Conservation (phyloP, 2,113 vertebrate genomes). For the Turnix velox region DNA sequence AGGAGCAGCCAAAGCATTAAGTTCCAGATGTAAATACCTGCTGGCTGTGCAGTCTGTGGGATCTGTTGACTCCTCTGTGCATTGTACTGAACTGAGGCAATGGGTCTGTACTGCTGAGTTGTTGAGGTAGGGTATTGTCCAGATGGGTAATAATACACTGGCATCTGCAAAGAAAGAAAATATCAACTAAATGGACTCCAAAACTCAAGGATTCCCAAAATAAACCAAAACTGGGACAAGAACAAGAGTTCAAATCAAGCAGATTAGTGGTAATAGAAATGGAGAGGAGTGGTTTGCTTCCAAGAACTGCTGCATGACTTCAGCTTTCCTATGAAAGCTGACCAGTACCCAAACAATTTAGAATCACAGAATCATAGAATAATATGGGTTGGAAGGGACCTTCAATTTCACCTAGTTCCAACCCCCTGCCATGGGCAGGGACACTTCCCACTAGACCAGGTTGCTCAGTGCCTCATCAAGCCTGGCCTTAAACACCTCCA, state of each 20-base stretch:
- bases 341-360: not conserved
- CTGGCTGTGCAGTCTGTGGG: slow-evolving; percentile 73
- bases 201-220: not conserved
- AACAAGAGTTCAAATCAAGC: not conserved
- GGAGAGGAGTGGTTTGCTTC: not conserved
- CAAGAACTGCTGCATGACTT: not conserved
- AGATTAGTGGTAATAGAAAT: not conserved
- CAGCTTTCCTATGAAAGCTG: not conserved
- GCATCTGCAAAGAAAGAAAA: slow-evolving; percentile 75
- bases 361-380: no score
- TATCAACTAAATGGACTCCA: not conserved
- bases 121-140: slow-evolving; percentile 92
- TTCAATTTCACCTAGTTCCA: no score
- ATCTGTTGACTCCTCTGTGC: slow-evolving; percentile 76
- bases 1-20: not conserved
- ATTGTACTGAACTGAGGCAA: slow-evolving; percentile 81
- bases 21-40: slow-evolving; percentile 74
- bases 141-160: slow-evolving; percentile 85
- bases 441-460: no score
- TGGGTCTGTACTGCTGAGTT: slow-evolving; percentile 83
- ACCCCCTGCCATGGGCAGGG: no score
- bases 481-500: no score
- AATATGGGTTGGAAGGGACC: no score
- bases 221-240: not conserved
- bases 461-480: no score